Evolutionary conservation across 2,888 invertebrate species (phyloP).

Genomic region (Eumacrocentrus americanus): DNA sequence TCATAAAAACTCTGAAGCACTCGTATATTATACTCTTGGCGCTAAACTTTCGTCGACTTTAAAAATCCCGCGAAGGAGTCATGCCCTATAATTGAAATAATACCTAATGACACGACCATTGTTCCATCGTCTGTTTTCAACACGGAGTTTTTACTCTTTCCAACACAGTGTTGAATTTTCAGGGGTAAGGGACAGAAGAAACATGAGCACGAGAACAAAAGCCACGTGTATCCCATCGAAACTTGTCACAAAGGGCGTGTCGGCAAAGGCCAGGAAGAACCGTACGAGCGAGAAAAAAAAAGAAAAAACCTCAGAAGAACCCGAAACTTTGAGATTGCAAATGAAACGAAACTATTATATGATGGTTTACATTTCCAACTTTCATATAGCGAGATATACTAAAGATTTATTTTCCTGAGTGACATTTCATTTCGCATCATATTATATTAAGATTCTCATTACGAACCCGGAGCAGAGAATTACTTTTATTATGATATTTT

Average conservation of each 20-base stretch:
- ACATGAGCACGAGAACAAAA: slow-evolving; percentile 1
- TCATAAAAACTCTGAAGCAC: no score
- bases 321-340: not conserved
- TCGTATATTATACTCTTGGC: no score
- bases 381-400: not conserved
- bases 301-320: not conserved
- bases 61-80: no score
- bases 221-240: not conserved
- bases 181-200: not conserved
- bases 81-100: no score
- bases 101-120: no score
- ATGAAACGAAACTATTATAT: not conserved
- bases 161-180: no score
- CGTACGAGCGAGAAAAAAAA: not conserved
- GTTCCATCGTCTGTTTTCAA: no score
- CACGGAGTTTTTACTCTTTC: no score
- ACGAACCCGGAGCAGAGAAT: not conserved
- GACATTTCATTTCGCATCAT: not conserved
- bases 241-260: slow-evolving; percentile 3
- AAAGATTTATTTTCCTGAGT: not conserved
- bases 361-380: not conserved
- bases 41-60: no score
- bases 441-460: not conserved
- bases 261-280: not conserved
- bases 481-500: no score